Percentiles rank a stretch among this genome's conserved stretches.
Evolutionary conservation across 2,113 vertebrate species (phyloP).

Genomic region (Elephantulus edwardii): DNA sequence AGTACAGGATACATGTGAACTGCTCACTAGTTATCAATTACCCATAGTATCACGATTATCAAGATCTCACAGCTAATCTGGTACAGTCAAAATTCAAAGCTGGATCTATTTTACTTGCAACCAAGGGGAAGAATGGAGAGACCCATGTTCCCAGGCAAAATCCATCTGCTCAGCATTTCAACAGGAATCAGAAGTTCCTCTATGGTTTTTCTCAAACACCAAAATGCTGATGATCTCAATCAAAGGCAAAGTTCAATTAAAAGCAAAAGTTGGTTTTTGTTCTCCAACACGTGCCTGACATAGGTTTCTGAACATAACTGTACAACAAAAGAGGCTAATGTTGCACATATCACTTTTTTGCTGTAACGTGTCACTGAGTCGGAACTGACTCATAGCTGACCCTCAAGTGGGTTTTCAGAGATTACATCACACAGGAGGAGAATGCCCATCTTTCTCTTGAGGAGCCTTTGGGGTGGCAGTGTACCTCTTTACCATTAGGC

Average conservation of each 20-base stretch:
- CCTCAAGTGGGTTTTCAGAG: neutral
- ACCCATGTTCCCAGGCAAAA: neutral
- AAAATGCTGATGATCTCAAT: neutral
- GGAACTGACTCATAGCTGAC: no score
- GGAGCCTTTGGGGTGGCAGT: neutral
- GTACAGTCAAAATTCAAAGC: neutral
- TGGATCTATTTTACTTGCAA: neutral
- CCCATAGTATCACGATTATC: no score
- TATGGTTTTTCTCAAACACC: neutral
- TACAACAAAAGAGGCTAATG: neutral
- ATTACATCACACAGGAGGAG: neutral
- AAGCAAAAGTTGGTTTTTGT: neutral
- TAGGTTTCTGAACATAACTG: no score
- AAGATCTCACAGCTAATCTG: neutral
- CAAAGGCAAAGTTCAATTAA: neutral
- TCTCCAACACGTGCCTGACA: neutral
- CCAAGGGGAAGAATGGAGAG: neutral
- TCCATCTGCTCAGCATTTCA: neutral
- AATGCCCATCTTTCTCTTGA: neutral
- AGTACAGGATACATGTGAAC: neutral
- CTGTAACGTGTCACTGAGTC: neutral
- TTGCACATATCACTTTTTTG: neutral
- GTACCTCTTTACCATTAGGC: neutral
- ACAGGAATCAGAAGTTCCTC: slow-evolving; percentile 53
- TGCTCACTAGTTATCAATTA: neutral